A percentile compares a stretch with the other conserved stretches of the same genome.
These are phyloP conservation scores for Melanchra persicariae DNA, from an alignment of 2,888 invertebrate genomes.

Conservation along the genomic window DNA sequence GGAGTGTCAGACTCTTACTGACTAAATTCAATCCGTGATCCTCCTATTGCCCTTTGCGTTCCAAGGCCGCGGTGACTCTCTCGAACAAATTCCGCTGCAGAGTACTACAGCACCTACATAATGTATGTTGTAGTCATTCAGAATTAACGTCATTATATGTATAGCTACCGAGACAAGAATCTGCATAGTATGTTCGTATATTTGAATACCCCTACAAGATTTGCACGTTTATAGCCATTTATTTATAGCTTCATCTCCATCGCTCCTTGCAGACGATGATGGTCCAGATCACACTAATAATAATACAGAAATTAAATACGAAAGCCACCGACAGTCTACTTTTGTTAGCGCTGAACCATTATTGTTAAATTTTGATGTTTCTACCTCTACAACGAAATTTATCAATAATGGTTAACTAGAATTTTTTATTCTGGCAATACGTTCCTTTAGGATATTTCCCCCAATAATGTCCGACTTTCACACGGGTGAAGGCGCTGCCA, in stretches of 20 bases:
- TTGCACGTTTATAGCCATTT: constrained; percentile 17
- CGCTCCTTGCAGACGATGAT: neutral
- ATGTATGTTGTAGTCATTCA: neutral
- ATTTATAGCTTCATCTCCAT: constrained; percentile 31
- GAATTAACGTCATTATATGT: neutral
- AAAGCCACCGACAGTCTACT: neutral
- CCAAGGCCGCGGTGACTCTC: too few species aligned
- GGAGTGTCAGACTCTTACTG: too few species aligned
- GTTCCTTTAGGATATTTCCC: too few species aligned
- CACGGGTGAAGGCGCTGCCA: too few species aligned
- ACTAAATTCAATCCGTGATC: too few species aligned
- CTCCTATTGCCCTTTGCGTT: too few species aligned
- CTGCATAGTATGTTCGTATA: neutral
- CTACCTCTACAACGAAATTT: too few species aligned
- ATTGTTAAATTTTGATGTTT: neutral
- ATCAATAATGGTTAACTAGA: neutral
- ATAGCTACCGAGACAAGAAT: neutral
- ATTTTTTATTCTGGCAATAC: too few species aligned
- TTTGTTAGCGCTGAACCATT: neutral
- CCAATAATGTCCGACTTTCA: too few species aligned
- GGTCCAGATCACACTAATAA: neutral
- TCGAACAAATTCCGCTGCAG: too few species aligned
- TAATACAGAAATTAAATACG: constrained; percentile 3
- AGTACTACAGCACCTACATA: too few species aligned
- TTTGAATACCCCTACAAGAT: constrained; percentile 5